Evolutionary conservation across 2,888 invertebrate species (phyloP).

Genomic region (Eupithecia dodoneata): DNA sequence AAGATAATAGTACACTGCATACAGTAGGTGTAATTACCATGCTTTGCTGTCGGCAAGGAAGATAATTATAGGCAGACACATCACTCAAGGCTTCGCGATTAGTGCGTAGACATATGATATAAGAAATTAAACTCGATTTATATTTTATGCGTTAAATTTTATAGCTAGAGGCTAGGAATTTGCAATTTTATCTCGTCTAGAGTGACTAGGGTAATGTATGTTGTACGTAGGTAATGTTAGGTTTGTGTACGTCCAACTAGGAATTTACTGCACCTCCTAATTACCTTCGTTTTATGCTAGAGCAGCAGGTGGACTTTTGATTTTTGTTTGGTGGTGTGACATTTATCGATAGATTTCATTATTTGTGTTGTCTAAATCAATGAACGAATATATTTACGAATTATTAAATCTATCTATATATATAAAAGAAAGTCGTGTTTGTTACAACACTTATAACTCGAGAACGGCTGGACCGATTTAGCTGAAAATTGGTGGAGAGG

Average conservation of each 20-base stretch:
- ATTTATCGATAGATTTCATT: no score
- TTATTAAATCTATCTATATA: no score
- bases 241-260: neutral
- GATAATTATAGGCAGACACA: conserved; percentile 37
- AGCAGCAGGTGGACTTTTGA: neutral
- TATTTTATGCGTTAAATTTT: conserved; percentile 28
- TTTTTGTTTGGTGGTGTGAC: neutral
- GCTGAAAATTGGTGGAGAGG: no score
- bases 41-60: conserved; percentile 40
- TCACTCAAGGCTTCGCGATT: conserved; percentile 32
- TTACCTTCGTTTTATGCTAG: neutral
- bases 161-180: conserved; percentile 14
- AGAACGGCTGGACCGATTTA: no score
- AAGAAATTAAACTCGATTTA: conserved; percentile 32
- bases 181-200: conserved; percentile 15
- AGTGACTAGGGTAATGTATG: neutral
- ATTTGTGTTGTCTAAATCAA: no score
- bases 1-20: conserved; percentile 51
- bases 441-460: no score
- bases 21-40: conserved; percentile 42
- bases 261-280: neutral
- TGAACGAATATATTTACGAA: no score
- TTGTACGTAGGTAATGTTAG: conserved; percentile 1
- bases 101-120: conserved; percentile 30
- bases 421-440: no score